These are phyloP conservation scores for Heterotilapia buettikoferi DNA, from an alignment of 2,113 vertebrate species.

Conservation along the genomic window DNA sequence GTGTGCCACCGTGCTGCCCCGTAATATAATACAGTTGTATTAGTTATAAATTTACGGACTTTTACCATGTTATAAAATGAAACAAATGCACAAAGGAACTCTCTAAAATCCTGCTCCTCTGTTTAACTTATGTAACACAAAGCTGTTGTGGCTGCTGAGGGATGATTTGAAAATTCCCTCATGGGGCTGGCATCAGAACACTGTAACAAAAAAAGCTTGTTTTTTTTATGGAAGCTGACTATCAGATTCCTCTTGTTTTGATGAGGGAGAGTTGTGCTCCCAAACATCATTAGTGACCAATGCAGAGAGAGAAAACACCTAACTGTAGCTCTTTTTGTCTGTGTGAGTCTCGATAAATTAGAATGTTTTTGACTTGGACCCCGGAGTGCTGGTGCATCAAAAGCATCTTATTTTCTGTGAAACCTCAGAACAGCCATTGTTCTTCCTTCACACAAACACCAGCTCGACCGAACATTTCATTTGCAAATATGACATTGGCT, in stretches of 20 bases:
- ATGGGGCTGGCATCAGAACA: background rate
- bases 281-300: background rate
- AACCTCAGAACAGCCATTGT: background rate
- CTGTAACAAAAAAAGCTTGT: background rate
- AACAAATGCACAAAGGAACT: background rate
- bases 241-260: background rate
- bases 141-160: background rate
- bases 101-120: background rate
- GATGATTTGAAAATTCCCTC: background rate
- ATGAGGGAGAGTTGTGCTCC: background rate
- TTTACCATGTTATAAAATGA: background rate
- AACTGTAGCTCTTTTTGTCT: background rate
- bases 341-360: background rate
- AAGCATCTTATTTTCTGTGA: background rate
- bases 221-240: background rate
- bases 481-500: background rate
- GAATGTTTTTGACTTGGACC: background rate
- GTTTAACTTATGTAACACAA: background rate
- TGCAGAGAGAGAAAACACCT: background rate
- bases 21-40: rapidly evolving
- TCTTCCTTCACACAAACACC: background rate
- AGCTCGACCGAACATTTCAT: background rate
- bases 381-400: background rate
- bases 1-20: rapidly evolving
- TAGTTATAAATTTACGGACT: background rate